Evolutionary conservation across 2,797 vertebrate genomes (phyloP).

Genomic region (Dromococcyx pavoninus): DNA sequence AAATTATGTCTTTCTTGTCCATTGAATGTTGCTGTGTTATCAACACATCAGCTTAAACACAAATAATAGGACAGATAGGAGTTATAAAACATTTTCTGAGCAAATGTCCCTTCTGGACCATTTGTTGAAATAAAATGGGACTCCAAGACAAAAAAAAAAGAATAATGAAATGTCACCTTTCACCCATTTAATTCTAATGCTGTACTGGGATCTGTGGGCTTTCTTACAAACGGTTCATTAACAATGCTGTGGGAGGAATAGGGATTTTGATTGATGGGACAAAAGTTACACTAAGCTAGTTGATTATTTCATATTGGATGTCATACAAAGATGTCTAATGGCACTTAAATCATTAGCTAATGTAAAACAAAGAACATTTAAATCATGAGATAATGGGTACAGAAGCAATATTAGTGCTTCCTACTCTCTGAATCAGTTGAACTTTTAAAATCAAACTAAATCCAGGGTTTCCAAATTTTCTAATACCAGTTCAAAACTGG

Average conservation of each 20-base stretch:
- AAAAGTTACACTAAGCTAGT: conserved; percentile 8
- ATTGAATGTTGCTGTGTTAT: background rate
- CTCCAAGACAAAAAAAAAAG: background rate
- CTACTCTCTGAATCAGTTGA: conserved; percentile 13
- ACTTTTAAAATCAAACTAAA: conserved; percentile 26
- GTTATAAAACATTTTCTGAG: background rate
- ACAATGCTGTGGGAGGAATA: conserved; percentile 30
- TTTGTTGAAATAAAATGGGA: background rate
- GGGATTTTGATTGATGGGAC: conserved; percentile 51
- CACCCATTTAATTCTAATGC: conserved; percentile 18
- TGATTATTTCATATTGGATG: conserved; percentile 66
- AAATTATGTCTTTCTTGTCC: background rate
- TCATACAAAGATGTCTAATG: conserved; percentile 61
- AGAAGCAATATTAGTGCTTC: background rate
- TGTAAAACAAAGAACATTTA: conserved; percentile 40
- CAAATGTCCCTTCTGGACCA: background rate
- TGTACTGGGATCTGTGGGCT: background rate
- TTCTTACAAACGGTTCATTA: conserved; percentile 47
- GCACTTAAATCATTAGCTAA: conserved; percentile 56
- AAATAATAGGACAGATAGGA: background rate
- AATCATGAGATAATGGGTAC: conserved; percentile 49
- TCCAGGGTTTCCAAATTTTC: background rate
- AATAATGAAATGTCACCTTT: conserved; percentile 22
- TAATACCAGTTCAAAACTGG: background rate
- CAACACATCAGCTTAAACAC: background rate